A percentile compares a stretch with the other conserved stretches of the same genome.
phyloP scores from a whole-genome alignment of 2,797 vertebrate genomes.

The Paratrypauchen microcephalus region DNA sequence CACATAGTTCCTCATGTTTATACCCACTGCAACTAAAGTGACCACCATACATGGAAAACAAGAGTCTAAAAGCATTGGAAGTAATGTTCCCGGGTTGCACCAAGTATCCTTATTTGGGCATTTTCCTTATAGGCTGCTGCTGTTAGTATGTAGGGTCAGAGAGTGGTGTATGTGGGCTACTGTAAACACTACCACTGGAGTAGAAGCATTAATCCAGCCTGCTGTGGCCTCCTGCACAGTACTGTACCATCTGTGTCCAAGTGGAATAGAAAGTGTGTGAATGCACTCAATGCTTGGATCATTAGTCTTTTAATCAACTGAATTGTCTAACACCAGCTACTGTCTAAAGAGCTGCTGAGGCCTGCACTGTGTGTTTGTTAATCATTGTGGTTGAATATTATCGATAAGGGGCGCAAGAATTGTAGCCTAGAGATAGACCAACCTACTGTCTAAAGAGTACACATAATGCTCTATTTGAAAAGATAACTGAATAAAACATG shows the following conservation, averaged over 20 bases:
- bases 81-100: constrained; percentile 17
- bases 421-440: too few relatives aligned
- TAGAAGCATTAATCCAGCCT: constrained; percentile 35
- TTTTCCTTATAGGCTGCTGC: constrained; percentile 25
- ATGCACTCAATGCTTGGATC: constrained; percentile 37
- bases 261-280: constrained; percentile 40
- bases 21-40: constrained; percentile 20
- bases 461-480: too few relatives aligned
- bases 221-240: constrained; percentile 20
- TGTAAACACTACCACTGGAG: constrained; percentile 49
- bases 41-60: constrained; percentile 44
- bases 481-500: too few relatives aligned
- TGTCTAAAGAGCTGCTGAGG: constrained; percentile 23
- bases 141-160: constrained; percentile 33
- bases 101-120: constrained; percentile 38
- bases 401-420: background rate
- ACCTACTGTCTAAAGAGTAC: too few relatives aligned
- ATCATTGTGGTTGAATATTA: background rate
- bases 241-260: constrained; percentile 55
- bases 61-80: constrained; percentile 35
- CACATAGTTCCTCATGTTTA: constrained; percentile 29
- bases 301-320: constrained; percentile 49
- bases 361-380: background rate
- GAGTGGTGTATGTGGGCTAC: constrained; percentile 29
- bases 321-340: constrained; percentile 25